These are phyloP conservation scores for Artemia sinica DNA, from an alignment of 2,888 invertebrate genomes.

Conservation along the genomic window DNA sequence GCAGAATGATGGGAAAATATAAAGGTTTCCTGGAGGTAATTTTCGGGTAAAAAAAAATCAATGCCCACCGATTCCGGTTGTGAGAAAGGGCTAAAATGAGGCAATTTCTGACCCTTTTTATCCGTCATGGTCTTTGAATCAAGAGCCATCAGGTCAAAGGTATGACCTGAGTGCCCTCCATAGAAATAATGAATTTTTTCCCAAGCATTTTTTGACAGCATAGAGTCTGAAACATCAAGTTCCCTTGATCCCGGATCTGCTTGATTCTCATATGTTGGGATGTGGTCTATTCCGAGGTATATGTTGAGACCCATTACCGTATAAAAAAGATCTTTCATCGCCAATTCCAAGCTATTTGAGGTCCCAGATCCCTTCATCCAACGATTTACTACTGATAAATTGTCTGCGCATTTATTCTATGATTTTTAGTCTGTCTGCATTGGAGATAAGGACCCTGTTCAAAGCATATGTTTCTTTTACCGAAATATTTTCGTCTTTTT, in stretches of 20 bases:
- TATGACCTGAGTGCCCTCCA: background rate
- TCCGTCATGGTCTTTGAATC: conserved; percentile 5
- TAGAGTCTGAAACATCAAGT: background rate
- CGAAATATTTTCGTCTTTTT: background rate
- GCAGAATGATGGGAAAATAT: background rate
- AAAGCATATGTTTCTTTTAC: too few relatives aligned
- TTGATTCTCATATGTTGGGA: background rate
- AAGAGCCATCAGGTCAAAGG: background rate
- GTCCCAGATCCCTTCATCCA: background rate
- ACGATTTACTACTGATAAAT: background rate
- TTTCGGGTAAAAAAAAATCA: background rate
- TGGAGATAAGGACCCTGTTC: too few relatives aligned
- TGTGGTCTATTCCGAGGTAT: background rate
- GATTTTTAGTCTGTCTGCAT: background rate
- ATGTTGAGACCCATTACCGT: background rate
- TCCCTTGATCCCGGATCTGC: background rate
- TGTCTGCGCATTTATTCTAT: too few relatives aligned
- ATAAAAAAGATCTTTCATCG: background rate
- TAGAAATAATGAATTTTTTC: background rate
- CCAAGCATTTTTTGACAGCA: background rate
- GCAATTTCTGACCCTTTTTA: background rate
- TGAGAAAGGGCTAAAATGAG: background rate
- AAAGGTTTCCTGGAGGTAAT: background rate
- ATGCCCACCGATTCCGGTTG: background rate
- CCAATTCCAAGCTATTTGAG: background rate